Conservation (phyloP, 2,888 invertebrate genomes). For the Stegophylla sp. region DNA sequence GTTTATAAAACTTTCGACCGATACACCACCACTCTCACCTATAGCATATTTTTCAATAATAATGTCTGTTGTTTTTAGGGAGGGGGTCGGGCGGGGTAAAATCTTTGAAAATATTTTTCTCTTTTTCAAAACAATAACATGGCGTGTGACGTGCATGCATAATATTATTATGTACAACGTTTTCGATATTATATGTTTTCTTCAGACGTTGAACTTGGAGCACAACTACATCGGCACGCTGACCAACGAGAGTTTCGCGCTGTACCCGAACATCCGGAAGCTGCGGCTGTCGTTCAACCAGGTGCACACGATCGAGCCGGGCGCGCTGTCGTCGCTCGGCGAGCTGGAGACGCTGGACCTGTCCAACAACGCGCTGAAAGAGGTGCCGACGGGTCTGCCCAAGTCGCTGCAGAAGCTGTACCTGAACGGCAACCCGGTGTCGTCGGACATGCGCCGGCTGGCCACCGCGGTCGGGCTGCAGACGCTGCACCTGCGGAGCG, state of each 20-base stretch:
- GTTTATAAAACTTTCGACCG: too few species aligned
- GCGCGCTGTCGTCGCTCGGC: conserved; percentile 9
- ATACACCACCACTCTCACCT: too few species aligned
- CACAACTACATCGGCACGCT: conserved; percentile 41
- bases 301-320: conserved; percentile 33
- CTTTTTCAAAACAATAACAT: too few species aligned
- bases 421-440: conserved; percentile 38
- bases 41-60: too few species aligned
- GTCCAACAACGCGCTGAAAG: conserved; percentile 16
- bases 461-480: conserved; percentile 27
- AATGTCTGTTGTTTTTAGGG: too few species aligned
- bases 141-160: background rate
- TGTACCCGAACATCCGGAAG: conserved; percentile 27
- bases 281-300: conserved; percentile 26
- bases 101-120: too few species aligned
- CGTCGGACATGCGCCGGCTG: background rate
- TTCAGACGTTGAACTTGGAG: conserved; percentile 26
- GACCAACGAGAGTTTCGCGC: conserved; percentile 32
- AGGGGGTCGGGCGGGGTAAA: too few species aligned
- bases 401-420: conserved; percentile 18
- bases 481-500: background rate
- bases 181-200: background rate
- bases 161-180: background rate
- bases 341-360: conserved; percentile 49
- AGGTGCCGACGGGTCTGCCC: conserved; percentile 43